phyloP scores from a whole-genome alignment of 2,888 invertebrate genomes.

The Phengaris arion region DNA sequence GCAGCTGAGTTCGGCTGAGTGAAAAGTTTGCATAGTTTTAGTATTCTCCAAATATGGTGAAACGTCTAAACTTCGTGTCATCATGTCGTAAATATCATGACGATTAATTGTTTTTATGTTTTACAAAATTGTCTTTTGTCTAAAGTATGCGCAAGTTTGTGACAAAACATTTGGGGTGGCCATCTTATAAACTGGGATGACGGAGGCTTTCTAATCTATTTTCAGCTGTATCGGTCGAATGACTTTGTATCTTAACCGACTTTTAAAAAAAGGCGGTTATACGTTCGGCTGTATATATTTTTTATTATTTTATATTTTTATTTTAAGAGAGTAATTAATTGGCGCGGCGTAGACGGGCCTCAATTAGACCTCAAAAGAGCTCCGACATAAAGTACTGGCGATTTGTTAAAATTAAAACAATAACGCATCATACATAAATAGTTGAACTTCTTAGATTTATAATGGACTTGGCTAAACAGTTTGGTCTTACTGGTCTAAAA shows the following conservation, averaged over 20 bases:
- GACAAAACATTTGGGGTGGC: neutral
- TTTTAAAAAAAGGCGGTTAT: no score
- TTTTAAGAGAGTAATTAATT: no score
- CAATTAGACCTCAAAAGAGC: neutral
- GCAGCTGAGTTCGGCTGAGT: constrained; percentile 1
- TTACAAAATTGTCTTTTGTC: neutral
- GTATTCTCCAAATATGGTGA: neutral
- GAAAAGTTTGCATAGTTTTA: constrained; percentile 9
- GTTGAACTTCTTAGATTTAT: no score
- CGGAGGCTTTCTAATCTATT: neutral
- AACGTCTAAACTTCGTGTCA: neutral
- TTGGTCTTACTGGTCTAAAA: no score
- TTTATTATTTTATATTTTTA: no score
- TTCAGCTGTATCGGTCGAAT: neutral
- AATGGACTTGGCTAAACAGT: no score
- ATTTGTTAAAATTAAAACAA: no score
- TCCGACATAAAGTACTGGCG: no score
- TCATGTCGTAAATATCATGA: constrained; percentile 3
- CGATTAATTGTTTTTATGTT: neutral
- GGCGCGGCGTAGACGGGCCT: neutral
- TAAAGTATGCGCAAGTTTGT: neutral
- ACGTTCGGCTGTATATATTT: no score
- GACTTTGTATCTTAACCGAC: neutral
- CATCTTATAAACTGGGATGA: neutral
- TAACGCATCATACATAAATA: no score